Evolutionary conservation across 2,797 vertebrate species (phyloP), one percentile per base, ranked within the genome.

Genomic region (Pseudomugil tenellus): DNA sequence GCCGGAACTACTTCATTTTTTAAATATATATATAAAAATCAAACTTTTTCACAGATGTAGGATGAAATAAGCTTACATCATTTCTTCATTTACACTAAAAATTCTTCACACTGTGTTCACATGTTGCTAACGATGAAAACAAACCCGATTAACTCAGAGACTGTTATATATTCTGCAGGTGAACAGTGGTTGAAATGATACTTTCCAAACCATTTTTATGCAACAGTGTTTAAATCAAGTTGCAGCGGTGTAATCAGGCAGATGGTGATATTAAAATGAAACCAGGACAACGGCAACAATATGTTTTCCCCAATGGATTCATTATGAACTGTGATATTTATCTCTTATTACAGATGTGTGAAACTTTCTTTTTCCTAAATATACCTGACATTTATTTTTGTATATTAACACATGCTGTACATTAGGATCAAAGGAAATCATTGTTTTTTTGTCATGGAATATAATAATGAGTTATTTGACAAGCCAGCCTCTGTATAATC

Each of bases 341-440:
- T 90, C 84, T 70, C 61, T 66, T 84, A 81, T 81, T 85, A 77
- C 73, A 70, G 60, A 87, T 84, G 64, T 86, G 70, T 76, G 57
- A 81, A 80, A 74, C 53, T 78, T 32, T 70, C 13, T 72, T 57
- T 70, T 52, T 64, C 63, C 59, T 72, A 64, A 74, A 81, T 83
- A 79, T 77, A 76, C 60, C 39, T 82, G 61, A 73, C 74, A 76
- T 87, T 79, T 91, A 88, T 89, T 91, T 92, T 90, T 90, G 85
- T 91, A 88, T 84, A 86, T 87, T 91, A 86, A 88, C 80, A 81
- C 48, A 76, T 53, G 46, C 11, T 83, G 79, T 85, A 82, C 59
- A 83, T 85, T 80, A 80, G 28, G 66, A 67, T 81, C 71, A 79
- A 81, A 85, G 55, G 39, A 71, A 32, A 25, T 56, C 28, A 64